phyloP scores from a whole-genome alignment of 1,140 invertebrate species.

The Amyelois transitella region DNA sequence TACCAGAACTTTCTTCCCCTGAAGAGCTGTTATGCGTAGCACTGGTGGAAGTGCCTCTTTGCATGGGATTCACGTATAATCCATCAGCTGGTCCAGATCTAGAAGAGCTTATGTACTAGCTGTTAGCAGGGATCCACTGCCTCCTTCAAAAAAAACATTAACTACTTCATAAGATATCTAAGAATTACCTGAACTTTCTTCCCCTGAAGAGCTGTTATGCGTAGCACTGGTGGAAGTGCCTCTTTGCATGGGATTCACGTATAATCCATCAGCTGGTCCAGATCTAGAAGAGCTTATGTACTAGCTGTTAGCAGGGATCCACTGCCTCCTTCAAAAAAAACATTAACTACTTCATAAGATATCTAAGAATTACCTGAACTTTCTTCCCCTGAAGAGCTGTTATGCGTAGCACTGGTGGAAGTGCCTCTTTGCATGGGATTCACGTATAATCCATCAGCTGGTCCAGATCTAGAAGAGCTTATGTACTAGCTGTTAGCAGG shows the following conservation, averaged over 20 bases:
- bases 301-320: constrained; percentile 40
- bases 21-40: constrained; percentile 54
- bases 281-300: constrained; percentile 66
- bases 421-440: constrained; percentile 81
- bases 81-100: constrained; percentile 81
- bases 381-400: constrained; percentile 63
- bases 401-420: constrained; percentile 33
- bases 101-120: constrained; percentile 61
- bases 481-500: too few species aligned
- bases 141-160: too few species aligned
- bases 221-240: constrained; percentile 34
- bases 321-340: too few species aligned
- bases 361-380: constrained; percentile 49
- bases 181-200: constrained; percentile 65
- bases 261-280: constrained; percentile 83
- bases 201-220: constrained; percentile 57
- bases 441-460: constrained; percentile 85
- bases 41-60: constrained; percentile 46
- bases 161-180: too few species aligned
- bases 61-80: constrained; percentile 88
- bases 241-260: constrained; percentile 85
- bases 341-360: too few species aligned
- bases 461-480: constrained; percentile 72
- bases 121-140: constrained; percentile 41
- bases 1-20: constrained; percentile 69